Evolutionary conservation across 2,888 invertebrate genomes (phyloP).

Genomic region (Aspidiotus rigidus): DNA sequence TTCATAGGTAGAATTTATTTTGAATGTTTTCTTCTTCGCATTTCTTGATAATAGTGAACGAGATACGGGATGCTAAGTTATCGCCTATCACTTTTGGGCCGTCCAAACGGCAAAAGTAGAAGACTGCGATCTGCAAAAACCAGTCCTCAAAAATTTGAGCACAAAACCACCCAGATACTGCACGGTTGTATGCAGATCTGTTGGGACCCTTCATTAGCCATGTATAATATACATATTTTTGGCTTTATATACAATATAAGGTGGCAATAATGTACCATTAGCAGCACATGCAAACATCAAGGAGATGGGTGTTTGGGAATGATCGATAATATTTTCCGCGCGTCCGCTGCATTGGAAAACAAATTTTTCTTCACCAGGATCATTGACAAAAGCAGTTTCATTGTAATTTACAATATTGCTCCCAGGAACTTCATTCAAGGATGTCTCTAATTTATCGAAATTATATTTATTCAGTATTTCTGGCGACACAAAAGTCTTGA

Average conservation of each 20-base stretch:
- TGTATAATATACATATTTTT: constrained; percentile 35
- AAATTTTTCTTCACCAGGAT: not conserved
- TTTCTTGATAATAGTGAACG: constrained; percentile 1
- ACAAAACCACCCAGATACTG: constrained; percentile 41
- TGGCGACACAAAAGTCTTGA: no score
- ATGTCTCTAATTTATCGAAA: not conserved
- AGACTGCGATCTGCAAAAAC: constrained; percentile 39
- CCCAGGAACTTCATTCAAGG: not conserved
- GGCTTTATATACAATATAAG: constrained; percentile 36
- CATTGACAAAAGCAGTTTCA: not conserved
- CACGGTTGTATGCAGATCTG: constrained; percentile 38
- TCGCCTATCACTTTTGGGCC: constrained; percentile 42
- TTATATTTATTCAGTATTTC: not conserved
- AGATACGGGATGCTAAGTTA: constrained; percentile 34
- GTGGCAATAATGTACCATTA: constrained; percentile 35
- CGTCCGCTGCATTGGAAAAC: not conserved
- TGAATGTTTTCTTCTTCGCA: no score
- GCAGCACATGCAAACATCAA: constrained; percentile 36
- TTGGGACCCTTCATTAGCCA: constrained; percentile 36
- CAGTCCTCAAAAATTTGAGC: constrained; percentile 40
- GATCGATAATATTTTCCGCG: constrained; percentile 34
- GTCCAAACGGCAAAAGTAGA: constrained; percentile 37
- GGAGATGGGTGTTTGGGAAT: constrained; percentile 35
- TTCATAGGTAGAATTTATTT: no score
- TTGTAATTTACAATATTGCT: not conserved